phyloP scores from a whole-genome alignment of 2,888 invertebrate genomes.

The Phengaris arion region DNA sequence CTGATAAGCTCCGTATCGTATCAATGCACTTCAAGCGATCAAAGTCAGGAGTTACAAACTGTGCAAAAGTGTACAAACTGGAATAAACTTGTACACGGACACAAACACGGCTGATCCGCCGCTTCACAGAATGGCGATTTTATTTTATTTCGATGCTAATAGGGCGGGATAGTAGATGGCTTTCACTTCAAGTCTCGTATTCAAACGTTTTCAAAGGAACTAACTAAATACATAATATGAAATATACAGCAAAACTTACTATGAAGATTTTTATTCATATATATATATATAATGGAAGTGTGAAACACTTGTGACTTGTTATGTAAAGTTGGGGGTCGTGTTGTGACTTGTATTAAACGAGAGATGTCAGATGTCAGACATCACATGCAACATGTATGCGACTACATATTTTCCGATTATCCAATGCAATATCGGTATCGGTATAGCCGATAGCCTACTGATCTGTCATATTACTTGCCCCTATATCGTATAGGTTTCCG shows the following conservation, averaged over 20 bases:
- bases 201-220: not conserved
- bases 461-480: too few species aligned
- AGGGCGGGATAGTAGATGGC: not conserved
- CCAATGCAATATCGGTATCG: too few species aligned
- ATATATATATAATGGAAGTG: too few species aligned
- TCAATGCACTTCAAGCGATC: not conserved
- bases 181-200: not conserved
- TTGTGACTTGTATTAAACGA: too few species aligned
- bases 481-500: too few species aligned
- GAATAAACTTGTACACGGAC: not conserved
- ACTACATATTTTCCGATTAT: too few species aligned
- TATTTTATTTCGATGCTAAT: conserved; percentile 17
- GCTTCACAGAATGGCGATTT: not conserved
- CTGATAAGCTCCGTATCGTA: conserved; percentile 6
- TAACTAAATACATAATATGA: not conserved
- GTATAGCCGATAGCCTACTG: too few species aligned
- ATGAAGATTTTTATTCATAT: too few species aligned
- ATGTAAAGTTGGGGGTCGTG: too few species aligned
- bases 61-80: not conserved
- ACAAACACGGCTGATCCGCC: conserved; percentile 2
- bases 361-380: too few species aligned
- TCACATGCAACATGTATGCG: too few species aligned
- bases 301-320: too few species aligned
- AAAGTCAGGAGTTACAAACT: conserved; percentile 13
- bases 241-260: not conserved